These are phyloP conservation scores for Synanthedon tipuliformis DNA, from an alignment of 2,888 invertebrate species.

Conservation along the genomic window DNA sequence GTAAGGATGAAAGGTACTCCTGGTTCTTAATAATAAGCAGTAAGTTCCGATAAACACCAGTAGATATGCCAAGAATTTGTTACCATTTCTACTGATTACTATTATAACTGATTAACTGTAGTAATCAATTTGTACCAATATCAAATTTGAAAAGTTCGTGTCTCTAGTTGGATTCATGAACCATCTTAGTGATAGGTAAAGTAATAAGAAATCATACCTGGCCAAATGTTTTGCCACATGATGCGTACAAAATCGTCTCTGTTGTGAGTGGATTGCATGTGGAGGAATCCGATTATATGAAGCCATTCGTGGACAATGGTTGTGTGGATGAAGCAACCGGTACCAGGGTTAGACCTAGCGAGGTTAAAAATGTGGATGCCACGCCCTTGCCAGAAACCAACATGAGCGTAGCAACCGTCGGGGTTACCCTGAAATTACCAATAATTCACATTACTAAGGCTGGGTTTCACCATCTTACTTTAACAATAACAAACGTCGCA, in stretches of 20 bases:
- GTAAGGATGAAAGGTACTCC: no score
- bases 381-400: constrained; percentile 26
- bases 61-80: no score
- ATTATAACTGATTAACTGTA: no score
- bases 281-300: constrained; percentile 34
- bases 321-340: constrained; percentile 62
- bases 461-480: no score
- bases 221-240: constrained; percentile 73
- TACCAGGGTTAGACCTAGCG: constrained; percentile 20
- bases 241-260: constrained; percentile 68
- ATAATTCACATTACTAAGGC: no score
- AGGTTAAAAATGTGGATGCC: constrained; percentile 54
- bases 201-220: constrained; percentile 35
- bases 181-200: not conserved
- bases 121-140: no score
- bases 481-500: no score
- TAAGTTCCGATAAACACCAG: no score
- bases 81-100: no score
- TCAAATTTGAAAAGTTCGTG: no score
- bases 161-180: no score
- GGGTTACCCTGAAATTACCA: constrained; percentile 14
- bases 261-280: constrained; percentile 38
- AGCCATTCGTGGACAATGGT: constrained; percentile 77
- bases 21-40: no score
- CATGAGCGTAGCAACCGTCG: constrained; percentile 32